phyloP scores from a whole-genome alignment of 53 echinoderm and acorn worm genomes.

The Crossaster papposus region DNA sequence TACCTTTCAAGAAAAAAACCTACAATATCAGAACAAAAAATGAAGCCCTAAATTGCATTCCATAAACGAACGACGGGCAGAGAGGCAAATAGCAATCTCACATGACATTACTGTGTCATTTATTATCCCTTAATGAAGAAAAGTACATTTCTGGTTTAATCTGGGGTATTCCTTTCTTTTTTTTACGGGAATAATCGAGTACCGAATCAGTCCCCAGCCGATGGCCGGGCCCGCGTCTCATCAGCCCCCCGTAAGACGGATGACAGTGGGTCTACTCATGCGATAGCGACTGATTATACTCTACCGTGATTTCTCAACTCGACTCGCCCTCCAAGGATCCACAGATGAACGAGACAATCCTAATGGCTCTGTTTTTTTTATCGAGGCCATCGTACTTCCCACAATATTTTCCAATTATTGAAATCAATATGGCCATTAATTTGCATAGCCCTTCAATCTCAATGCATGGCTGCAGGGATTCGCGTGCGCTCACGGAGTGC shows the following conservation, averaged over 20 bases:
- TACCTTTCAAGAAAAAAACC: not conserved
- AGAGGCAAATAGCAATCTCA: not conserved
- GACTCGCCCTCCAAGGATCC: constrained; percentile 11
- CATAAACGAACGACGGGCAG: not conserved
- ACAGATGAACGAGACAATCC: constrained; percentile 6
- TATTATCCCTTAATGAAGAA: constrained; percentile 19
- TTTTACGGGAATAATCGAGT: constrained; percentile 23
- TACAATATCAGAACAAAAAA: not conserved
- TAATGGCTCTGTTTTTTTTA: constrained; percentile 24
- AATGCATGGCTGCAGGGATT: not conserved
- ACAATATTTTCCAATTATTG: constrained; percentile 38
- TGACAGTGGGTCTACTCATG: constrained; percentile 20
- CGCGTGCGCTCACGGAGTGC: not conserved
- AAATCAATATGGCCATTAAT: constrained; percentile 42
- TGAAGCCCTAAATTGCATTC: not conserved
- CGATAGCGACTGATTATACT: constrained; percentile 17
- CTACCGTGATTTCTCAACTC: constrained; percentile 1
- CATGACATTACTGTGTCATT: constrained; percentile 17
- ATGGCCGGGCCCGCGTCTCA: constrained; percentile 8
- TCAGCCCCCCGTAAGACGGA: constrained; percentile 26
- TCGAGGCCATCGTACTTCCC: constrained; percentile 47
- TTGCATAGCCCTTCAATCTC: constrained; percentile 38
- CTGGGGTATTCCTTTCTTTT: not conserved
- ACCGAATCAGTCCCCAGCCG: constrained; percentile 5
- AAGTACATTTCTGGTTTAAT: constrained; percentile 26